phyloP scores from a whole-genome alignment of 2,888 invertebrate species.

The Diloba caeruleocephala region DNA sequence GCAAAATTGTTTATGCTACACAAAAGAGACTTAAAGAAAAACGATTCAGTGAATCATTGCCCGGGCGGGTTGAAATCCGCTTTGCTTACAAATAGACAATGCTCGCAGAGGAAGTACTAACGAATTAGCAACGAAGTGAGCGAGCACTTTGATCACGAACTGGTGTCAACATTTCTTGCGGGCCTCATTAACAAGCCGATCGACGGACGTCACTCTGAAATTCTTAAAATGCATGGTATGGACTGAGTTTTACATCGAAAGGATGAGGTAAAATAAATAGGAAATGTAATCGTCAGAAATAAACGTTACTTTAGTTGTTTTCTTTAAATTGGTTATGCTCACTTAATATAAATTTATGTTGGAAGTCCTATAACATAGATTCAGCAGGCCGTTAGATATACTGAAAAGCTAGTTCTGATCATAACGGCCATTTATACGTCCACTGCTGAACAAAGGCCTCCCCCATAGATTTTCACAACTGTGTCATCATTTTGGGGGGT shows the following conservation, averaged over 20 bases:
- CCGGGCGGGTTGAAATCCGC: slow-evolving; percentile 45
- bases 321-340: too few relatives aligned
- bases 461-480: too few relatives aligned
- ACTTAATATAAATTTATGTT: too few relatives aligned
- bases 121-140: slow-evolving; percentile 55
- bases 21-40: slow-evolving; percentile 46
- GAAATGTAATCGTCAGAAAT: too few relatives aligned
- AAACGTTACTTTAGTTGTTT: too few relatives aligned
- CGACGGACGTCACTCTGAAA: slow-evolving; percentile 65
- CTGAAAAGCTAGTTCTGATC: too few relatives aligned
- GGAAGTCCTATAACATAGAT: too few relatives aligned
- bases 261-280: slow-evolving; percentile 24
- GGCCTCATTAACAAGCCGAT: slow-evolving; percentile 83
- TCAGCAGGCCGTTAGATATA: too few relatives aligned
- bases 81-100: slow-evolving; percentile 76
- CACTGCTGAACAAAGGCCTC: too few relatives aligned
- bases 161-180: slow-evolving; percentile 79
- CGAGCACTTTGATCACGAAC: slow-evolving; percentile 77
- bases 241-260: slow-evolving; percentile 2
- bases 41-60: slow-evolving; percentile 53
- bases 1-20: slow-evolving; percentile 42
- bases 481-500: too few relatives aligned
- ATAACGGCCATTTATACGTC: too few relatives aligned
- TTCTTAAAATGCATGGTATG: slow-evolving; percentile 33
- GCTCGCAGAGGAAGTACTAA: slow-evolving; percentile 52